Evolutionary conservation across 1,140 invertebrate species (phyloP), one percentile per base, ranked within the genome.

Genomic region (Hycleus cichorii): DNA sequence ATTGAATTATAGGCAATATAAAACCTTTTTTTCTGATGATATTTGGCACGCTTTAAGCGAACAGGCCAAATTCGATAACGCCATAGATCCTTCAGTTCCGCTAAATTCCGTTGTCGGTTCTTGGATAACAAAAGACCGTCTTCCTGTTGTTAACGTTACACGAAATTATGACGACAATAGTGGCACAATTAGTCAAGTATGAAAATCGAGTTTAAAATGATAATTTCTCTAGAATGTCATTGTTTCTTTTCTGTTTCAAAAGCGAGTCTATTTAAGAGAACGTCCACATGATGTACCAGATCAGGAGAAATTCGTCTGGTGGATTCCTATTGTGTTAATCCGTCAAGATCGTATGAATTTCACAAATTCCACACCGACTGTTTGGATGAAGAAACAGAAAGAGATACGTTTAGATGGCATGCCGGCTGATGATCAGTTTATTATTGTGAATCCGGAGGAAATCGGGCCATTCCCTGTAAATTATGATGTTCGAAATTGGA

Each of bases 381-480:
- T 73, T 1, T 88, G 86, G 86, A 79, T 87, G 74, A 77, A 77
- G 59, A 76, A 77, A 47, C 70, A 75, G n/a, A 73, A 72, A 47
- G 73, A 81, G 53, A 66, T 79, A 9, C 72, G 67, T 32, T 49
- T 86, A 3, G 69, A 65, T 2, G 72, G 83, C 56, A 69, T 83
- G 63, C 79, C 83, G 1, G 61, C 64, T 8, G 73, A 74, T 18
- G 71, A 85, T 12, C 64, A 81, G 27, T 89, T 88, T 60, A 79
- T 90, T 45, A 83, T 90, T 42, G 76, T 88, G 1, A 90, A 90
- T 74, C 86, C 86, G n/a, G 86, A 88, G 59, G 88, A 89, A 74
- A 88, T 89, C 63, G 86, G 86, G 1, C 88, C 89, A 52, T 91
- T 86, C 69, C 83, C 87, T 4, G 89, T 92, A 0, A 91, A 91